Evolutionary conservation across 2,797 vertebrate genomes (phyloP).

Genomic region (Malurus leucopterus): DNA sequence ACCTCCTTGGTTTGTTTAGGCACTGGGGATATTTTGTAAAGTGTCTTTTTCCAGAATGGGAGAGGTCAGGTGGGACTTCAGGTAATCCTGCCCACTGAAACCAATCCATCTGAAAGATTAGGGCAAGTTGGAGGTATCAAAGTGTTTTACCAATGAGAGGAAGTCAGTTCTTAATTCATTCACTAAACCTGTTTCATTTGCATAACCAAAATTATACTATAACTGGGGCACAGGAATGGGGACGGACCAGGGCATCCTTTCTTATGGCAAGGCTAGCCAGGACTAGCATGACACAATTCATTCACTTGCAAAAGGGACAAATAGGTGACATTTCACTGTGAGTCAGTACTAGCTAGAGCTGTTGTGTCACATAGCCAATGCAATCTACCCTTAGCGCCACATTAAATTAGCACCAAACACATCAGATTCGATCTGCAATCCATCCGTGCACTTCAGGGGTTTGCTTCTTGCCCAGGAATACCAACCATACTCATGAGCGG

Average conservation of each 20-base stretch:
- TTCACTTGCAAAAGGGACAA: neutral
- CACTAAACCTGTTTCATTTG: neutral
- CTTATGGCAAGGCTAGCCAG: neutral
- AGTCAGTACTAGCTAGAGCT: neutral
- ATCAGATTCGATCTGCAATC: neutral
- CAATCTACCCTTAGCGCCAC: neutral
- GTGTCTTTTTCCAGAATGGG: neutral
- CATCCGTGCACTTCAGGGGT: neutral
- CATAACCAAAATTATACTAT: neutral
- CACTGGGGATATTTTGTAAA: constrained; percentile 44
- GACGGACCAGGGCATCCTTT: neutral
- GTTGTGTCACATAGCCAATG: neutral
- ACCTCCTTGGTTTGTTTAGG: constrained; percentile 19
- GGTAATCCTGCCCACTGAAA: neutral
- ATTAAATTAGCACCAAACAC: neutral
- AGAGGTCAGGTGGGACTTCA: neutral
- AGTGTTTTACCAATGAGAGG: neutral
- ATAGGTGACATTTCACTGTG: neutral
- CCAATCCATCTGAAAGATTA: neutral
- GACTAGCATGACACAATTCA: neutral
- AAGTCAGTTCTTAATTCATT: constrained; percentile 5
- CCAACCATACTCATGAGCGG: neutral
- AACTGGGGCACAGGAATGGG: neutral
- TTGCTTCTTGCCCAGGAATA: neutral
- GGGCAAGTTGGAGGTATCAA: neutral